Percentiles rank a stretch among this genome's conserved stretches.
Conservation (phyloP, 2,888 invertebrate species). For the Agriotes lineatus region DNA sequence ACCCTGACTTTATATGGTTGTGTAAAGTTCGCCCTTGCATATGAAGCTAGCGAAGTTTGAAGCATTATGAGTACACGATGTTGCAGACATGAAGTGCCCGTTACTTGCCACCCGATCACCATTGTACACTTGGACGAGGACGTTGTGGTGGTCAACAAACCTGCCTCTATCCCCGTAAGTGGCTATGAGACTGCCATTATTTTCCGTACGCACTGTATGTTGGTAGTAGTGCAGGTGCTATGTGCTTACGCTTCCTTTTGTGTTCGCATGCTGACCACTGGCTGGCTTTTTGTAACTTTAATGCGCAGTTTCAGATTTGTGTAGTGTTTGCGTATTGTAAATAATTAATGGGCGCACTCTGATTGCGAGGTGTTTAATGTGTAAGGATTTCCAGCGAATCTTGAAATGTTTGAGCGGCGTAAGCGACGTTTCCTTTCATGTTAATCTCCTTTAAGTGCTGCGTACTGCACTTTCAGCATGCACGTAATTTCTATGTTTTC, state of each 20-base stretch:
- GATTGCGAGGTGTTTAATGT: not conserved
- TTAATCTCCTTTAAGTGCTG: not conserved
- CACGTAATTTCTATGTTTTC: not conserved
- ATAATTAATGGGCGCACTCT: constrained; percentile 2
- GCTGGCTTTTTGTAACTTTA: not conserved
- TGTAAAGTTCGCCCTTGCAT: constrained; percentile 24
- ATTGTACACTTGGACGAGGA: constrained; percentile 99
- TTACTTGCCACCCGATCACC: constrained; percentile 95
- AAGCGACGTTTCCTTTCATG: not conserved
- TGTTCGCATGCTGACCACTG: not conserved
- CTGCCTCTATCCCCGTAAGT: constrained; percentile 99
- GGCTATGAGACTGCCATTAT: constrained; percentile 84
- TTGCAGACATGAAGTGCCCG: constrained; percentile 99
- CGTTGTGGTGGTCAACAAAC: constrained; percentile 99
- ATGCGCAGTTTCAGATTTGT: not conserved
- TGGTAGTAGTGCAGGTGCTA: constrained; percentile 7
- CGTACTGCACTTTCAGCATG: not conserved
- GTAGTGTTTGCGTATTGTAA: not conserved
- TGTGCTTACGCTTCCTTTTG: constrained; percentile 1
- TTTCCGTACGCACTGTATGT: constrained; percentile 35
- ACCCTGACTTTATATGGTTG: constrained; percentile 14
- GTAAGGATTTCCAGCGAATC: not conserved
- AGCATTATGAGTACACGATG: constrained; percentile 57
- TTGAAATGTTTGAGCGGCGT: not conserved
- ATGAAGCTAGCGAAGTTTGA: constrained; percentile 26